Base-by-base conservation (phyloP, 2,797 vertebrate species). In the Myotis myotis region DNA sequence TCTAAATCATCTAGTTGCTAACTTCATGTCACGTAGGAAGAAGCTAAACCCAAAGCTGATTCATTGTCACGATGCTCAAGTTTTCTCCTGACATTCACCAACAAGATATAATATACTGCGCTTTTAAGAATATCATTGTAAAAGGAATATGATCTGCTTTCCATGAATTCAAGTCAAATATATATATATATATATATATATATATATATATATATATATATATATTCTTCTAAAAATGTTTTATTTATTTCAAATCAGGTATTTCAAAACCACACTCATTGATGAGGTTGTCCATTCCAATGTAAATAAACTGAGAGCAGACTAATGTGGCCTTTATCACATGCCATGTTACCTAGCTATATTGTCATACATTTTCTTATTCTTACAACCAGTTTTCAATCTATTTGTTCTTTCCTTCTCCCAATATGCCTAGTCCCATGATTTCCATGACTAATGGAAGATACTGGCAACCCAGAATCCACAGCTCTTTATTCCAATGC, bases 171-270 rank as follows among this genome's bases (percentile, higher is more conserved):
- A 62, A 60, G 10, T 83, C 53, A 83, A 87, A 78, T 55, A 55
- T 23, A 87, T 5, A 60, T 60, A 60, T 2, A 25, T 57, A 57
- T 25, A 57, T 28, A 28, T 60, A 12, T 41, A 44, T 44, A 44
- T 44, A 44, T 44, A 44, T 44, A n/a, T n/a, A n/a, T n/a, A n/a
- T n/a, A n/a, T n/a, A n/a, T n/a, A n/a, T n/a, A n/a, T 36, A 3
- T 36, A 47, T 33, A 38, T 62, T 88, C 49, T 84, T 76, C 36
- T 81, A 81, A 78, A 89, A 91, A 84, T 57, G 7, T 90, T 55
- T 82, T 72, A 70, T 93, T 94, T 92, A 76, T 87, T 96, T 89
- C 68, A 87, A 95, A 83, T 96, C 75, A 87, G 20, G 86, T 91
- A 76, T 87, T 95, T 93, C 68, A 89, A 92, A 87, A 91, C 71